A percentile compares a stretch with the other conserved stretches of the same genome.
These are phyloP conservation scores for Trididemnum miniatum DNA, from an alignment of 23 tunicate species.

Conservation along the genomic window DNA sequence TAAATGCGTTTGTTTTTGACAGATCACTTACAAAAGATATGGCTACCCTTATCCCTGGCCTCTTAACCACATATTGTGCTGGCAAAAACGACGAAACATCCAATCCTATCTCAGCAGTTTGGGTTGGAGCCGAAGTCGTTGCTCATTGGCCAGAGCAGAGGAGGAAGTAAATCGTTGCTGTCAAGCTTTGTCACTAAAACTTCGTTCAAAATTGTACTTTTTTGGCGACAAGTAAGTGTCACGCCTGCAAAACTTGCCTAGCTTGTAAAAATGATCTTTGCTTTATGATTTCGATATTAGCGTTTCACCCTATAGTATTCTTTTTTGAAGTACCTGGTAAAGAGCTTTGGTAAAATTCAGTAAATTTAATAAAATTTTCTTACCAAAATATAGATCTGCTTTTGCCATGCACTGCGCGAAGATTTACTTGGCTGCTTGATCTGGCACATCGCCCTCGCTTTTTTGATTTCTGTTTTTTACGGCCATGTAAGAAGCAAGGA, in stretches of 20 bases:
- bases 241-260: no score
- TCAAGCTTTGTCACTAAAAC: conserved; percentile 67
- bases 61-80: conserved; percentile 59
- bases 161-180: conserved; percentile 83
- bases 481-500: background rate
- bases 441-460: background rate
- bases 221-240: conserved; percentile 80
- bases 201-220: conserved; percentile 60
- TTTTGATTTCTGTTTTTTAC: background rate
- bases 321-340: no score
- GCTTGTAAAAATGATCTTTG: no score
- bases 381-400: no score
- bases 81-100: conserved; percentile 30
- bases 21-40: conserved; percentile 76
- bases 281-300: no score
- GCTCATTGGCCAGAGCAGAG: conserved; percentile 54
- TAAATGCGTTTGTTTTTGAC: background rate
- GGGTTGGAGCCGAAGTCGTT: conserved; percentile 66
- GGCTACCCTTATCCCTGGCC: conserved; percentile 81
- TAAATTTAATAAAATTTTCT: no score
- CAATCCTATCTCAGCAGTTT: conserved; percentile 33
- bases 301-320: no score
- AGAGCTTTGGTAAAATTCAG: no score
- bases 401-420: no score
- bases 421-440: no score